Percentiles rank a stretch among this genome's conserved stretches.
Evolutionary conservation across 2,113 vertebrate genomes (phyloP).

Genomic region (Asarcornis scutulata): DNA sequence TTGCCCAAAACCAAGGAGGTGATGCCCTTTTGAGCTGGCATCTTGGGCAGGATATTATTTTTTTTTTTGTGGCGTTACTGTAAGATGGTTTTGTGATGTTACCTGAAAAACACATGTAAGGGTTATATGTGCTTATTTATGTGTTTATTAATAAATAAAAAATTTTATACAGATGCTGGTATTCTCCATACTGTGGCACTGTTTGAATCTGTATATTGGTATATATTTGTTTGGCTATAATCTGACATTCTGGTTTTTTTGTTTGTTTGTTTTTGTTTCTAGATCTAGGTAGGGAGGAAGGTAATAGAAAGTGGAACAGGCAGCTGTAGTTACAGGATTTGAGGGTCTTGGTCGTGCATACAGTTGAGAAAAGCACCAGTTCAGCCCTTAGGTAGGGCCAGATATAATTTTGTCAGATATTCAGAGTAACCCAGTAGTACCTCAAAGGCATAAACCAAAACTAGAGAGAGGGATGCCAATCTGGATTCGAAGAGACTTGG

Average conservation of each 20-base stretch:
- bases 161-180: not conserved
- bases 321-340: fast-evolving
- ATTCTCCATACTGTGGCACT: not conserved
- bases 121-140: slow-evolving; percentile 40
- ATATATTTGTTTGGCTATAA: not conserved
- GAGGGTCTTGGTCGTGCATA: not conserved
- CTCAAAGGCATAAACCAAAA: not conserved
- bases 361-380: not conserved
- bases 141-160: slow-evolving; percentile 21
- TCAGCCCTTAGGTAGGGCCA: not conserved
- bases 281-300: not conserved
- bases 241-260: not conserved
- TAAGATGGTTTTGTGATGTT: not conserved
- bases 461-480: fast-evolving
- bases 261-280: not conserved
- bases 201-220: not conserved
- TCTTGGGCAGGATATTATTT: not conserved
- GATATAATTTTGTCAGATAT: not conserved
- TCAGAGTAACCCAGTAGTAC: not conserved
- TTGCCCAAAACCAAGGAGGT: not conserved
- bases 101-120: not conserved
- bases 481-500: not conserved
- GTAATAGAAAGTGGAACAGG: fast-evolving
- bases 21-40: not conserved
- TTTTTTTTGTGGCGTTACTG: not conserved